phyloP scores from a whole-genome alignment of 1,140 invertebrate genomes.

The Ips nitidus region DNA sequence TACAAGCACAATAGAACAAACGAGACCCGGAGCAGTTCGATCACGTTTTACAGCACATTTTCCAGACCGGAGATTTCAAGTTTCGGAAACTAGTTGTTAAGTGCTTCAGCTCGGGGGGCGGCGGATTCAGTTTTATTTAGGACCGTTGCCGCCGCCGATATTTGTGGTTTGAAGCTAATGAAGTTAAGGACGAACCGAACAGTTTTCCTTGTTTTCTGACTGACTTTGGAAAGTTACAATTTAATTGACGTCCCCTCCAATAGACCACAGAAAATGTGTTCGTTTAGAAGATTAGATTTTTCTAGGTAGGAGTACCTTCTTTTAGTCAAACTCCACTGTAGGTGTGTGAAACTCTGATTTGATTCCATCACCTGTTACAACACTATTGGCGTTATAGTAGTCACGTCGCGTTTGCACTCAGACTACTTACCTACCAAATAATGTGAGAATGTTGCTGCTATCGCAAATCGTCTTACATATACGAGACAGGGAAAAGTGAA shows the following conservation, averaged over 20 bases:
- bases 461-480: slow-evolving; percentile 14
- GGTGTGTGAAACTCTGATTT: too few species aligned
- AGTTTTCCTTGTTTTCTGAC: slow-evolving; percentile 21
- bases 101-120: slow-evolving; percentile 16
- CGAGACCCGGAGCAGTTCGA: slow-evolving; percentile 8
- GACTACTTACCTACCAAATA: slow-evolving; percentile 11
- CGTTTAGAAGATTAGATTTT: too few species aligned
- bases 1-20: slow-evolving; percentile 13
- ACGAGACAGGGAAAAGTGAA: slow-evolving; percentile 11
- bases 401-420: background rate
- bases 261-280: too few species aligned
- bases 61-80: slow-evolving; percentile 19
- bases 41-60: slow-evolving; percentile 24
- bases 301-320: too few species aligned
- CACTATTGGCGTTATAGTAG: too few species aligned
- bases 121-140: slow-evolving; percentile 25
- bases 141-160: slow-evolving; percentile 19
- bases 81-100: slow-evolving; percentile 25
- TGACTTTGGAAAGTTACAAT: too few species aligned
- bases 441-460: slow-evolving; percentile 12
- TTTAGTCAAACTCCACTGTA: too few species aligned
- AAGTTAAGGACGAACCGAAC: slow-evolving; percentile 20
- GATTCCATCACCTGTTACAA: too few species aligned
- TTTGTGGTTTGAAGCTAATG: slow-evolving; percentile 20
- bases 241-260: too few species aligned